These are phyloP conservation scores for Erpornis zantholeuca DNA, from an alignment of 2,113 vertebrate species.

Conservation along the genomic window DNA sequence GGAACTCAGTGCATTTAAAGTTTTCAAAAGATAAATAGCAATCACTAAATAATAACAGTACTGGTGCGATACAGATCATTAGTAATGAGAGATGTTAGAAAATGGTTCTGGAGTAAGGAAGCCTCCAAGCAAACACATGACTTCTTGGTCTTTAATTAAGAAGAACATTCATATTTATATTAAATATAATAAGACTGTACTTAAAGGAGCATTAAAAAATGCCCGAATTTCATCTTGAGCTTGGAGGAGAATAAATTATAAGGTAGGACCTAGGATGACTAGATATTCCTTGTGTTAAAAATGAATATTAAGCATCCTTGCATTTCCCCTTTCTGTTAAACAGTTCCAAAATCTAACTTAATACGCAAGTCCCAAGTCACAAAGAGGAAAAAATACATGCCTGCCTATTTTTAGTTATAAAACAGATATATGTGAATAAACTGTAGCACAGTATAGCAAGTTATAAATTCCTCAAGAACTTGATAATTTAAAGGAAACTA, in stretches of 20 bases:
- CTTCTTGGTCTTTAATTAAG: not conserved
- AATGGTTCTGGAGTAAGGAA: not conserved
- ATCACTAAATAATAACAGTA: not conserved
- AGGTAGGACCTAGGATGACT: not conserved
- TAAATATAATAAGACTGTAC: not conserved
- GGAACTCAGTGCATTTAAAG: not conserved
- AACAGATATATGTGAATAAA: not conserved
- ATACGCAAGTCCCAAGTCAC: not conserved
- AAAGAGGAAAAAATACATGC: not conserved
- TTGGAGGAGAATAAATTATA: not conserved
- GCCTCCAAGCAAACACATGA: not conserved
- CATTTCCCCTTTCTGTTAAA: not conserved
- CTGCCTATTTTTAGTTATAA: not conserved
- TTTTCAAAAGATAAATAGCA: not conserved
- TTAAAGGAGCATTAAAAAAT: not conserved
- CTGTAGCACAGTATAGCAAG: not conserved
- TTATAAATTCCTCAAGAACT: not conserved
- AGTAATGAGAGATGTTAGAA: not conserved
- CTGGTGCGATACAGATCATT: accelerated
- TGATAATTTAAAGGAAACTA: not conserved
- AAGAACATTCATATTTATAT: not conserved
- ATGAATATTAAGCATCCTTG: not conserved
- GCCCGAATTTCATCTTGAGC: not conserved
- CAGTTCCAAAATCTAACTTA: not conserved
- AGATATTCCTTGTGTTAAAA: not conserved